Evolutionary conservation across 2,888 invertebrate genomes (phyloP).

Genomic region (Dione vanillae): DNA sequence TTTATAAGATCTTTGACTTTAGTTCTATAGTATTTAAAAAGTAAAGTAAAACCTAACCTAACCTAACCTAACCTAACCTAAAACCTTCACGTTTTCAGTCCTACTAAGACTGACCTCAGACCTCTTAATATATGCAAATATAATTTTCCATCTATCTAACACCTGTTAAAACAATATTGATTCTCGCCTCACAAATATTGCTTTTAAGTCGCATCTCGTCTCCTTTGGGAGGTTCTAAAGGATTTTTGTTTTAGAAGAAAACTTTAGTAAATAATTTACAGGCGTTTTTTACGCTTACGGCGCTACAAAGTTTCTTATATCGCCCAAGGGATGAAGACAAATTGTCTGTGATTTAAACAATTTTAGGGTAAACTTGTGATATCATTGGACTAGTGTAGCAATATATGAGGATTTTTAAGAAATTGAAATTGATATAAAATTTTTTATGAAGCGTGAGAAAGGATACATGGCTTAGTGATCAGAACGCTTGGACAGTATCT

Average conservation of each 20-base stretch:
- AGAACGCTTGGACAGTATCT: too few species aligned
- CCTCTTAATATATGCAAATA: too few species aligned
- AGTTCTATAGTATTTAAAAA: too few species aligned
- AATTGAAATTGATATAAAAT: too few species aligned
- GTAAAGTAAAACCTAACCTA: too few species aligned
- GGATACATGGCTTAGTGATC: too few species aligned
- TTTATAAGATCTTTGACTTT: too few species aligned
- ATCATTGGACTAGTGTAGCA: conserved; percentile 7
- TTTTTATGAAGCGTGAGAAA: too few species aligned
- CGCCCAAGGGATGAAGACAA: conserved; percentile 39
- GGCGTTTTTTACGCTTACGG: conserved; percentile 41
- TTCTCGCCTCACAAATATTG: conserved; percentile 23
- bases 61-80: too few species aligned
- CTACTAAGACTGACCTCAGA: too few species aligned
- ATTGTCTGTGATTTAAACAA: conserved; percentile 32
- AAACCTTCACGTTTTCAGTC: too few species aligned
- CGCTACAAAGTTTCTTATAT: conserved; percentile 42
- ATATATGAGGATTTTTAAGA: background rate
- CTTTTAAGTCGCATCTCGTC: conserved; percentile 15
- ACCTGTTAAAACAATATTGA: conserved; percentile 23
- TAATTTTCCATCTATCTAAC: background rate
- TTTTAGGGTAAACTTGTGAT: conserved; percentile 33
- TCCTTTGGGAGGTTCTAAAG: conserved; percentile 36
- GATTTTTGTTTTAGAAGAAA: conserved; percentile 38
- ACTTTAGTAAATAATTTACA: conserved; percentile 44